phyloP scores from a whole-genome alignment of 2,797 vertebrate genomes.

The Poeciliopsis gracilis region DNA sequence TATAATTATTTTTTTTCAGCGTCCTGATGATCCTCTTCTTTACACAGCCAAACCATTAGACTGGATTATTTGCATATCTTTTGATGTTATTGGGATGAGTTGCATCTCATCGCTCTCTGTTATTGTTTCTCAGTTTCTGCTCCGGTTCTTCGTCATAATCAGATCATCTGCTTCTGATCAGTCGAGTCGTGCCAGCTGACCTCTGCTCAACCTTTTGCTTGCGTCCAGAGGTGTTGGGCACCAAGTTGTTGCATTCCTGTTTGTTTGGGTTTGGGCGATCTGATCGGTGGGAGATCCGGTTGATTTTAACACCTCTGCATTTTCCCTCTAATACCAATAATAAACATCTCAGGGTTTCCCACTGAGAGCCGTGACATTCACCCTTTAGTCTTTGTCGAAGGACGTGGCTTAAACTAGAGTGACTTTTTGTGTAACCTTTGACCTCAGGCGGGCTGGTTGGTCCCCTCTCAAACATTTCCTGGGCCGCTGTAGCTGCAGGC shows the following conservation, averaged over 20 bases:
- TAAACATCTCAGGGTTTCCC: constrained; percentile 62
- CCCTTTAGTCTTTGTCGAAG: constrained; percentile 42
- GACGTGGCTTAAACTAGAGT: constrained; percentile 60
- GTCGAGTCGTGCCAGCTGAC: constrained; percentile 11
- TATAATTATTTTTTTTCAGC: no score
- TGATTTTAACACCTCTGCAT: constrained; percentile 37
- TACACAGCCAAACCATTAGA: not conserved
- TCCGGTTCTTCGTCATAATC: not conserved
- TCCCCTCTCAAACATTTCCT: constrained; percentile 58
- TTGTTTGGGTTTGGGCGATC: constrained; percentile 62
- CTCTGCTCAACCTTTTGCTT: constrained; percentile 18
- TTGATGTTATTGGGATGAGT: not conserved
- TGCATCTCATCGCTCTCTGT: constrained; percentile 22
- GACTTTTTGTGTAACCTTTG: constrained; percentile 65
- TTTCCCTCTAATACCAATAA: constrained; percentile 61
- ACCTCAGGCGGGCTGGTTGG: constrained; percentile 54
- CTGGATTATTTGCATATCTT: no score
- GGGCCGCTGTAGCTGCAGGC: constrained; percentile 18
- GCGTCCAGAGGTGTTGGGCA: constrained; percentile 38
- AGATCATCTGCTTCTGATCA: constrained; percentile 44
- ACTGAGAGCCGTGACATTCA: constrained; percentile 44
- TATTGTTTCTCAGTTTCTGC: constrained; percentile 12
- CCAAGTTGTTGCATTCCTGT: constrained; percentile 37
- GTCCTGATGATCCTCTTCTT: no score
- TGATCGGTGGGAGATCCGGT: constrained; percentile 30